These are phyloP conservation scores for Coilia nasus DNA, from an alignment of 2,797 vertebrate genomes.

Conservation along the genomic window DNA sequence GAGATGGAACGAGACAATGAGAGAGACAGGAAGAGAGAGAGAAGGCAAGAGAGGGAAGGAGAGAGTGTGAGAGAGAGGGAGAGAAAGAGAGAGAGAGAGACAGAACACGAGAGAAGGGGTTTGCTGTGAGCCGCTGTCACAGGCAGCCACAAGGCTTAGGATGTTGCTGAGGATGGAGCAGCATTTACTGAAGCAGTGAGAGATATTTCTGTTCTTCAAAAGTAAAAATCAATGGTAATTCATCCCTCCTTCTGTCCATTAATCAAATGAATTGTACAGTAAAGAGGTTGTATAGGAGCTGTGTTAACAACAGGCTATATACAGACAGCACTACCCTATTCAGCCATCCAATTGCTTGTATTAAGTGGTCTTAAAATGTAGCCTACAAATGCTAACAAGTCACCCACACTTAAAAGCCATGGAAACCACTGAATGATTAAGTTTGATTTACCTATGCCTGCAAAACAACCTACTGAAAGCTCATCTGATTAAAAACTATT, in stretches of 20 bases:
- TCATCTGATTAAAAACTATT: not conserved
- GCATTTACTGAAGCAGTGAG: not conserved
- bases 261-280: not conserved
- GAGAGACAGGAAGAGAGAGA: not conserved
- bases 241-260: not conserved
- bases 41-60: not conserved
- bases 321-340: not conserved
- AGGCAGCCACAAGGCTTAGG: not conserved
- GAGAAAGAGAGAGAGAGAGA: not conserved
- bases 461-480: not conserved
- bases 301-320: not conserved
- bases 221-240: constrained; percentile 10
- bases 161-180: not conserved
- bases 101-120: not conserved
- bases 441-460: not conserved
- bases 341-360: not conserved
- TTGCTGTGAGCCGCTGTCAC: not conserved
- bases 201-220: not conserved
- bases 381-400: not conserved
- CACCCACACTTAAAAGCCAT: not conserved
- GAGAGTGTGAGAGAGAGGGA: not conserved
- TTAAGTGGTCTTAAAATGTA: not conserved
- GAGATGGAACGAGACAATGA: not conserved
- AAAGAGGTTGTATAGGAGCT: not conserved
- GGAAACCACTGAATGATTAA: not conserved